These are phyloP conservation scores for Brotula barbata DNA, from an alignment of 2,797 vertebrate genomes.

Conservation along the genomic window DNA sequence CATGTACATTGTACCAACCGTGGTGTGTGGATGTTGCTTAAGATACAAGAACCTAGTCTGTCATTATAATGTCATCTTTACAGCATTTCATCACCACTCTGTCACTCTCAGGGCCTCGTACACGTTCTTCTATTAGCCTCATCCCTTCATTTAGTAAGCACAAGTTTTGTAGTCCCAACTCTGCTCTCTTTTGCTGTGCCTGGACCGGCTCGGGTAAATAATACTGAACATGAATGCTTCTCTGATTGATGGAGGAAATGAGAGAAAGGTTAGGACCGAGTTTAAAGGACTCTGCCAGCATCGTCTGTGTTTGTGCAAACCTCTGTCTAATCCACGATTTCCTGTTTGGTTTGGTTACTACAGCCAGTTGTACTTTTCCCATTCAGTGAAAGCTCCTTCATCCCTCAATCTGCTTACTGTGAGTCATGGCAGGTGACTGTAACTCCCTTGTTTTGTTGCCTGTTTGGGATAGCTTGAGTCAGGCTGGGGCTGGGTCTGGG, in stretches of 20 bases:
- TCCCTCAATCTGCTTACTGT: constrained; percentile 54
- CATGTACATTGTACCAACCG: constrained; percentile 1
- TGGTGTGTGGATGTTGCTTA: constrained; percentile 39
- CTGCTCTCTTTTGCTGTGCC: constrained; percentile 17
- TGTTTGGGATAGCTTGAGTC: too few species aligned
- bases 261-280: constrained; percentile 5
- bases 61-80: constrained; percentile 63
- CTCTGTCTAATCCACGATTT: constrained; percentile 36
- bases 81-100: constrained; percentile 61
- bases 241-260: constrained; percentile 9
- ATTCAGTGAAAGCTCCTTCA: constrained; percentile 34
- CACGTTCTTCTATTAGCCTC: constrained; percentile 41
- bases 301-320: constrained; percentile 32
- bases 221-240: constrained; percentile 3
- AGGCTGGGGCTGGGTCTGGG: too few species aligned
- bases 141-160: not conserved
- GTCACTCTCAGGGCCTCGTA: constrained; percentile 41
- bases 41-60: constrained; percentile 50
- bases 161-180: constrained; percentile 51
- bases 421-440: constrained; percentile 43
- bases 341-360: constrained; percentile 52
- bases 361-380: constrained; percentile 31
- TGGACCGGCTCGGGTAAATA: constrained; percentile 26
- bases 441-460: constrained; percentile 13
- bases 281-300: constrained; percentile 12